phyloP scores from a whole-genome alignment of 2,113 vertebrate genomes.

The Hippopotamus amphibius region DNA sequence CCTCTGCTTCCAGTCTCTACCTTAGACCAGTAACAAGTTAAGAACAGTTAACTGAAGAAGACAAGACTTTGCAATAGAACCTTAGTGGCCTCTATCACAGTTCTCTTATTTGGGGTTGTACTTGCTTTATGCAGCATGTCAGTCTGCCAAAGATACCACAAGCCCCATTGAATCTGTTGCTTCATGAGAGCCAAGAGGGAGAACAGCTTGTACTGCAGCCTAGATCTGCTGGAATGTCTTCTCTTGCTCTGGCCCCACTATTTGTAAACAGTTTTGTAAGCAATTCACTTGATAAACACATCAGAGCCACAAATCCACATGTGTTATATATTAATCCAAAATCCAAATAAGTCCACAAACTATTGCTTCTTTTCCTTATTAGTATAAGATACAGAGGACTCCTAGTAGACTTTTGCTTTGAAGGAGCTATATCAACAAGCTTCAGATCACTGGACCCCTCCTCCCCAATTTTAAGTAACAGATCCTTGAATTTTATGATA shows the following conservation, averaged over 20 bases:
- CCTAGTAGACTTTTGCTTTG: neutral
- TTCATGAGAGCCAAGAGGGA: neutral
- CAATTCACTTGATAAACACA: conserved; percentile 40
- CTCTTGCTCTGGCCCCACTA: conserved; percentile 12
- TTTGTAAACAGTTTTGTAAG: conserved; percentile 65
- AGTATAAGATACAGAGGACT: neutral
- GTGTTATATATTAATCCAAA: conserved; percentile 49
- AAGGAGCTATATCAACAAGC: neutral
- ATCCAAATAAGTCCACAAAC: neutral
- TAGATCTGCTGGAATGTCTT: conserved; percentile 40
- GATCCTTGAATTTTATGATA: neutral
- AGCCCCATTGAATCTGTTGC: neutral
- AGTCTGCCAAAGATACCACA: neutral
- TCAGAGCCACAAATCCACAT: conserved; percentile 4
- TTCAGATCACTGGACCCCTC: neutral
- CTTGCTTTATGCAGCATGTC: neutral
- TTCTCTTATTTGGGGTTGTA: neutral
- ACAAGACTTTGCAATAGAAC: neutral
- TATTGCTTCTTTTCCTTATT: conserved; percentile 6
- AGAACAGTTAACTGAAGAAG: neutral
- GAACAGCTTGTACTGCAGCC: conserved; percentile 5
- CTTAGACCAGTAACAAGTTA: neutral
- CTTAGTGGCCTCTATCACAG: neutral
- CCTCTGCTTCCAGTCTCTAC: neutral
- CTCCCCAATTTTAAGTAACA: neutral